Base-by-base conservation (phyloP, 2,797 vertebrate genomes). In the Oophaga sylvatica region DNA sequence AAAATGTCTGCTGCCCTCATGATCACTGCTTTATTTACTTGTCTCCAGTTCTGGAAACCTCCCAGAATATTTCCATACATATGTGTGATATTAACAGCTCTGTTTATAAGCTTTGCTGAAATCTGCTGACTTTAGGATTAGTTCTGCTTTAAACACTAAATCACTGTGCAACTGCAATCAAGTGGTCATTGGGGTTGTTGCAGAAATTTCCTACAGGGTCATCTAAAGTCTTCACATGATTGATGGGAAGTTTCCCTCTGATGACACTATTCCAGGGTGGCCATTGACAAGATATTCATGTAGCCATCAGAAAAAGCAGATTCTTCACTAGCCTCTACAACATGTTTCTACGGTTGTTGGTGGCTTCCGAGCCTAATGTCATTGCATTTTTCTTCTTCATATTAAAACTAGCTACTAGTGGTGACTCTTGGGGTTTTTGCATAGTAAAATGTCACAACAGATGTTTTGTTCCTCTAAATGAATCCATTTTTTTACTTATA, bases 391-490 rank as follows among this genome's bases (percentile, higher is more conserved):
- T 10, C 22, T n/a, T 9, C 7, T n/a, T 11, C 22, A n/a, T 70
- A 70, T 31, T 31, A 70, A 31, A 15, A 0, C 13, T 35, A 15
- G 5, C 67, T 15, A 29, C 29, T 31, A 35, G 29, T 35, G 67
- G 15, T 70, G 26, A 17, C 67, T 31, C n/a, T 31, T 31, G 29
- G 63, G 57, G 63, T 65, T 65, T 65, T 65, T n/a, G 19, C 20
- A 17, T 48, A 12, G 20, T 48, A 48, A 75, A 48, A 75, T n/a
- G 71, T 73, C 35, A 45, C 70, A 48, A 48, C 71, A 77, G 45
- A 77, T 56, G 48, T 75, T 75, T 75, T 77, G 12, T 77, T 77
- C 22, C 17, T 77, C 22, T n/a, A 77, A 22, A 48, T 73, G 9
- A 73, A 19, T 31, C 31, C 7, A 10, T 62, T 41, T 41, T 60